Evolutionary conservation across 35 echinoderm and acorn worm genomes (phyloP), one percentile per base, ranked within the genome.

Genomic region (Ophioderma brevispina): DNA sequence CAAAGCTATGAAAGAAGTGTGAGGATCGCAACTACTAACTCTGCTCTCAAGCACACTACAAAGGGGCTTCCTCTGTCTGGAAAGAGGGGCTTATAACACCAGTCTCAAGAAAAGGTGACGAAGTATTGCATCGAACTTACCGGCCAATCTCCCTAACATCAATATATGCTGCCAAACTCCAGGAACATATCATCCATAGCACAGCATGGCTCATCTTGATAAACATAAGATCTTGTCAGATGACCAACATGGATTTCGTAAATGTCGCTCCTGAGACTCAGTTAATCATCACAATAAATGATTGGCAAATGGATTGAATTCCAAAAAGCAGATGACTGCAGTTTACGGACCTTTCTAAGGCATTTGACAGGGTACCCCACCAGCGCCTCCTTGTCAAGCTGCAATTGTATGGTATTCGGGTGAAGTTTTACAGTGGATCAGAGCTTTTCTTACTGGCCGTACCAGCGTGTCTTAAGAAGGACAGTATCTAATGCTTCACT

Each of bases 321-420:
- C 46, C 46, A 52, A 52, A 52, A 8, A 52, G 46, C 46, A 52
- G 21, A 52, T 52, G 8, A 21, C 8, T 52, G 46, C 46, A 52
- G 46, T 52, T 52, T 52, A n/a, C n/a, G n/a, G 8, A 52, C 46
- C 21, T 52, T 8, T n/a, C n/a, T n/a, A n/a, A n/a, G n/a, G n/a
- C n/a, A n/a, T n/a, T n/a, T n/a, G n/a, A n/a, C n/a, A n/a, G n/a
- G n/a, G n/a, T n/a, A 70, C 59, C 28, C n/a, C n/a, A 15, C 6
- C 10, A 64, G 4, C 43, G 78, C 41, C 79, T 90, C 0, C 41
- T 85, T 25, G 5, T 21, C 18, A 84, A 91, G 43, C 36, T 91
- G 49, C 63, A 76, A 55, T 64, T 55, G 1, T 84, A 85, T 91
- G 80, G 89, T 36, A 84, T 89, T 42, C 39, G 77, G 87, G 76